A percentile compares a stretch with the other conserved stretches of the same genome.
These are phyloP conservation scores for Lepisosteus osseus DNA, from an alignment of 2,113 vertebrate species.

Conservation along the genomic window DNA sequence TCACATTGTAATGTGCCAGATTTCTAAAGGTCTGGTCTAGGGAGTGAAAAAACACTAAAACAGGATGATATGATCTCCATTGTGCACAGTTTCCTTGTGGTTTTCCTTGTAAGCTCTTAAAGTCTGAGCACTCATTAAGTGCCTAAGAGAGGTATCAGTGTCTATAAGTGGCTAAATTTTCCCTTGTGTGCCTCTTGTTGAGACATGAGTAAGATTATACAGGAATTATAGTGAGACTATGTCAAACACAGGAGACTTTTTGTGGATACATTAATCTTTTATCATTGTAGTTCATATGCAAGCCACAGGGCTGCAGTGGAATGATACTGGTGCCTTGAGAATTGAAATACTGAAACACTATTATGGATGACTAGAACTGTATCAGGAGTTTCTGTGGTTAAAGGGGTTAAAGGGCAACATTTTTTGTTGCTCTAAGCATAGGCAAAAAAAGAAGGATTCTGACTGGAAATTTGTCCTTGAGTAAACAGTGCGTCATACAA, in stretches of 20 bases:
- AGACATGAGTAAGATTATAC: neutral
- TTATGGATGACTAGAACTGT: too few species aligned
- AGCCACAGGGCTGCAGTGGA: too few species aligned
- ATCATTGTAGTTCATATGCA: too few species aligned
- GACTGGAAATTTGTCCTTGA: conserved; percentile 15
- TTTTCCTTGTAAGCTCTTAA: neutral
- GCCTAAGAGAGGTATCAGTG: neutral
- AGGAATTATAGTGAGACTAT: neutral
- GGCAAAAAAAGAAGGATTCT: neutral
- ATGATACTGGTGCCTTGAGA: too few species aligned
- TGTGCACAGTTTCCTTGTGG: too few species aligned
- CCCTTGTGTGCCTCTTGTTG: neutral
- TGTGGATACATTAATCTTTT: too few species aligned
- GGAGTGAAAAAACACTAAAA: too few species aligned
- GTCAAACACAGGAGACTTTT: neutral
- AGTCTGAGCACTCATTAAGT: neutral
- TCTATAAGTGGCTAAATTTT: neutral
- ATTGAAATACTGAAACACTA: too few species aligned
- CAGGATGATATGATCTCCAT: neutral
- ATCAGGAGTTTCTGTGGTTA: neutral
- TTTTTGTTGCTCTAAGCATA: neutral
- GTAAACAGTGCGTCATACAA: conserved; percentile 23
- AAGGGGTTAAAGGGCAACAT: conserved; percentile 6
- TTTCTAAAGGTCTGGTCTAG: too few species aligned
- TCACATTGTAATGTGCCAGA: too few species aligned